These are phyloP conservation scores for Leptopilina syphax DNA, from an alignment of 2,888 invertebrate species.

Conservation along the genomic window DNA sequence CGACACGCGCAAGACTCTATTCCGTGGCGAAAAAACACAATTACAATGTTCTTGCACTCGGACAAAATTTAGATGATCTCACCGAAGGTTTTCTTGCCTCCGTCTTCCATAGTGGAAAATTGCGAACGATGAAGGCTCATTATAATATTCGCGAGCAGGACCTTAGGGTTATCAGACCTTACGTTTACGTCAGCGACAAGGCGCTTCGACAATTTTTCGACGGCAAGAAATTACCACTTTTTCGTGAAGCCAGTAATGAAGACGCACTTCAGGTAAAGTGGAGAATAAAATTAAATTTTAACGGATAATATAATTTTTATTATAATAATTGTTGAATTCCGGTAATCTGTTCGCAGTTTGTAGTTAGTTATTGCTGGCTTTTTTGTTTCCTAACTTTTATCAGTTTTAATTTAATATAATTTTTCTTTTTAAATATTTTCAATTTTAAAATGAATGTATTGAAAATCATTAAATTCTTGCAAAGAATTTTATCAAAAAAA, in stretches of 20 bases:
- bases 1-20: slow-evolving; percentile 86
- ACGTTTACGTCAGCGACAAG: slow-evolving; percentile 90
- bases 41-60: slow-evolving; percentile 92
- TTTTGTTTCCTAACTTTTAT: too few relatives aligned
- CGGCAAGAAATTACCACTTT: slow-evolving; percentile 85
- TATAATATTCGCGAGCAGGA: slow-evolving; percentile 89
- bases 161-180: slow-evolving; percentile 90
- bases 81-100: slow-evolving; percentile 90
- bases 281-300: too few relatives aligned
- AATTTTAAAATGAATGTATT: too few relatives aligned
- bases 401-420: too few relatives aligned
- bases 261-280: slow-evolving; percentile 78
- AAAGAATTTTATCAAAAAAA: too few relatives aligned
- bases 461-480: too few relatives aligned
- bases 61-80: slow-evolving; percentile 91
- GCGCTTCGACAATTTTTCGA: slow-evolving; percentile 86
- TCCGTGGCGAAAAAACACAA: slow-evolving; percentile 85
- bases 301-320: too few relatives aligned
- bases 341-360: too few relatives aligned
- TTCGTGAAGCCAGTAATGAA: slow-evolving; percentile 79
- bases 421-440: too few relatives aligned
- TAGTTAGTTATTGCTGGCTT: too few relatives aligned
- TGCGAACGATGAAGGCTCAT: slow-evolving; percentile 88
- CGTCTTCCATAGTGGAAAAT: slow-evolving; percentile 87
- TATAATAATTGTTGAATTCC: too few relatives aligned